These are phyloP conservation scores for Odontothrips loti DNA, from an alignment of 2,888 invertebrate species.

Conservation along the genomic window DNA sequence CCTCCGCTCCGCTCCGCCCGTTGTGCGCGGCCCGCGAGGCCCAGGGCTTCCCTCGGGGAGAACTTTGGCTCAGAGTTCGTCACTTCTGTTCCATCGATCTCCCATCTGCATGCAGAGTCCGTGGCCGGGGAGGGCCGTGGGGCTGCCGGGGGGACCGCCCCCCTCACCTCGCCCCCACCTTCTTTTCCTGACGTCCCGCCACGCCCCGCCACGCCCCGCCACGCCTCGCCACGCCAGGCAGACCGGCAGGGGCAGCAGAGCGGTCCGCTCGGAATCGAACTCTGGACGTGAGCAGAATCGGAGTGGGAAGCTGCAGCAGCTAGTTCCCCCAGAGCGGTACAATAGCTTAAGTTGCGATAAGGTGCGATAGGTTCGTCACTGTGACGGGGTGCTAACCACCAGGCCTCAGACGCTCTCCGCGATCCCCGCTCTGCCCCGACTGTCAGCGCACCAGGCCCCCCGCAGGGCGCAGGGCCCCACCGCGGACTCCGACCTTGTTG, in stretches of 20 bases:
- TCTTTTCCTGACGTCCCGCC: not conserved
- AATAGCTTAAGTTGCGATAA: conserved; percentile 23
- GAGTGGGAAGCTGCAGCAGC: not conserved
- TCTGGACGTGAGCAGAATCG: conserved; percentile 20
- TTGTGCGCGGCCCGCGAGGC: not conserved
- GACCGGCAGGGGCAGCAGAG: not conserved
- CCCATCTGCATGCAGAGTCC: conserved; percentile 23
- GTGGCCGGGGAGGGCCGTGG: not conserved
- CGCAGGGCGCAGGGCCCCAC: not conserved
- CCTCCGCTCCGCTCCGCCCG: not conserved
- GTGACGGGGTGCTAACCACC: conserved; percentile 15
- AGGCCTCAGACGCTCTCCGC: not conserved
- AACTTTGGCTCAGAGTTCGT: conserved; percentile 20
- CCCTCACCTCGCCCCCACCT: not conserved
- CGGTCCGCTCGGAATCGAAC: conserved; percentile 19
- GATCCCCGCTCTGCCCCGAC: too few species aligned
- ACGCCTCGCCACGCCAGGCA: not conserved
- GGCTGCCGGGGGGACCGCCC: too few species aligned
- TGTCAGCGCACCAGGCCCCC: not conserved
- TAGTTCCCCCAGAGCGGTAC: conserved; percentile 15
- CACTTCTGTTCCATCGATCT: conserved; percentile 26
- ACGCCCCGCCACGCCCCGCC: not conserved
- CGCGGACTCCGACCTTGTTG: not conserved
- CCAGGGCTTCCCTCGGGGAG: not conserved
- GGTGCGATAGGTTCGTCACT: conserved; percentile 16